Evolutionary conservation across 2,113 vertebrate genomes (phyloP), one percentile per base, ranked within the genome.

Genomic region (Chamaetylas fuelleborni): DNA sequence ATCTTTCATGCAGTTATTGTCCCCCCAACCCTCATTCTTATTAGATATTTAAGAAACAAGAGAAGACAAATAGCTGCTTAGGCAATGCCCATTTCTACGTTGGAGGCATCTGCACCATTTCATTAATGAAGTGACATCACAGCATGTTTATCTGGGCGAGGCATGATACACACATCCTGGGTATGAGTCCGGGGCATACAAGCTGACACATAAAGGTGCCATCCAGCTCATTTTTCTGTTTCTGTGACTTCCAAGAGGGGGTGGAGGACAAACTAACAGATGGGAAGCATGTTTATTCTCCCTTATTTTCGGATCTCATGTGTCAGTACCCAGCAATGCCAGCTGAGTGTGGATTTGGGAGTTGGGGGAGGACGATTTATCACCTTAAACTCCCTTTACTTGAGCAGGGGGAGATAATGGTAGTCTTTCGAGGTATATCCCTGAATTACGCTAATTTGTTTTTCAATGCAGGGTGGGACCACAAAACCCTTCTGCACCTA

Each of bases 141-240:
- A 54, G 16, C 3, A 0, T 16, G n/a, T 85, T 95, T 62, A 18
- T 64, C 51, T 80, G 72, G 45, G 69, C 65, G 48, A 76, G 73
- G 58, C 2, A 2, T 50, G 33, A 66, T 28, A 57, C 56, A 22
- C 31, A 18, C 19, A 76, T 48, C 57, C 58, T 33, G 51, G 14
- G 23, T 65, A 16, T 23, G 51, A 81, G 23, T 25, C 15, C 0
- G 0, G 33, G 47, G 18, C 34, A 42, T 29, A 34, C 28, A 45
- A 51, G 19, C 38, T 92, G 76, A 36, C 36, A 28, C 31, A 8
- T 14, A 23, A 86, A 65, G 19, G 58, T 65, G 24, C 28, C 54
- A 73, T 60, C 43, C 45, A 76, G 67, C 28, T 90, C 8, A 14
- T 86, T 93, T 67, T 92, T 88, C 60, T 74, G 15, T 90, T 80